Evolutionary conservation across 2,113 vertebrate species (phyloP).

Genomic region (Toxotes jaculatrix): DNA sequence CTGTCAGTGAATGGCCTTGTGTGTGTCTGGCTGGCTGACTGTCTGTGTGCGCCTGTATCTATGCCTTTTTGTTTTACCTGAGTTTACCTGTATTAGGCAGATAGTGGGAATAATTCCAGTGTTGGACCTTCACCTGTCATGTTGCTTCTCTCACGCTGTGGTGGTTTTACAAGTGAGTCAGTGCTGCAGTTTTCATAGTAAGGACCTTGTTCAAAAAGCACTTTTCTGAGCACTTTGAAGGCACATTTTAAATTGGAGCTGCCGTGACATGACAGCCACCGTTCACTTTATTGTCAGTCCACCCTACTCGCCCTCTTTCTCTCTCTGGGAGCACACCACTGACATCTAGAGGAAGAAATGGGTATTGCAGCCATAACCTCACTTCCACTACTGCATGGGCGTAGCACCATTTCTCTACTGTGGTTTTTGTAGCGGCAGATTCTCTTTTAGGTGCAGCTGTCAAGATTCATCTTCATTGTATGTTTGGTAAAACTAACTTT

Average conservation of each 20-base stretch:
- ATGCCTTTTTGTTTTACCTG: conserved; percentile 40
- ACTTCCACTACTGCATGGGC: conserved; percentile 67
- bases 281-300: conserved; percentile 68
- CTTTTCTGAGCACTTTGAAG: conserved; percentile 82
- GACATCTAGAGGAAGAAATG: conserved; percentile 75
- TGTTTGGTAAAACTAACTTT: conserved; percentile 7
- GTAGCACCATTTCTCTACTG: conserved; percentile 58
- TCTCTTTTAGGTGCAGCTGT: conserved; percentile 34
- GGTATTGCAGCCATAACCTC: conserved; percentile 51
- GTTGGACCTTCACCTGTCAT: conserved; percentile 65
- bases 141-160: conserved; percentile 62
- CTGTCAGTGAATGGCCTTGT: conserved; percentile 35
- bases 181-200: conserved; percentile 61
- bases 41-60: conserved; percentile 44
- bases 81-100: conserved; percentile 38
- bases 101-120: conserved; percentile 58
- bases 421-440: conserved; percentile 38
- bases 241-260: conserved; percentile 72
- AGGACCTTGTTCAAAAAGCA: conserved; percentile 79
- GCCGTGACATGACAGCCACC: conserved; percentile 63
- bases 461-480: conserved; percentile 21
- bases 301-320: conserved; percentile 25
- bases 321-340: conserved; percentile 75
- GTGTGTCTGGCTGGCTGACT: conserved; percentile 39
- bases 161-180: conserved; percentile 48